Base-by-base conservation (phyloP, 2,113 vertebrate species). In the Tetraodon nigroviridis region DNA sequence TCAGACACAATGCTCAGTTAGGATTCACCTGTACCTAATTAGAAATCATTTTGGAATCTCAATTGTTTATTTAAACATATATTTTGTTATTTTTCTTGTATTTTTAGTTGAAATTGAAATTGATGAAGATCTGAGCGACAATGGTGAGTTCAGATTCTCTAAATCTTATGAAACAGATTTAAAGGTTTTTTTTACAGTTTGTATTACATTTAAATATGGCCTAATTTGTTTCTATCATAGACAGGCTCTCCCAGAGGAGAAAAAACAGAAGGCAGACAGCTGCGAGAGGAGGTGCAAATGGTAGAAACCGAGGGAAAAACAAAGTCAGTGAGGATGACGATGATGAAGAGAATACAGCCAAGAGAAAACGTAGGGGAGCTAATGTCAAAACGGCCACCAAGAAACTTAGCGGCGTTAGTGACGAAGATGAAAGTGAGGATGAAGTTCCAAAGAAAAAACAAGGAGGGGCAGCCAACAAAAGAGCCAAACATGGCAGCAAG, bases 91-190 rank as follows among this genome's bases (percentile, higher is more conserved):
- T 46, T 67, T 24, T 80, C n/a, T 66, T 84, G 13, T 76, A 42
- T 64, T 71, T 76, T 65, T 86, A 96, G 94, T 88, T 0, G 91
- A 88, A 61, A 91, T 96, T 37, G 92, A 94, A 44, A 84, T 94
- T 57, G 93, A 94, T n/a, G 91, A 75, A 32, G 86, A 92, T 20
- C 10, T 83, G 14, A 93, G 87, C 58, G 91, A 91, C 27, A 91
- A 92, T 64, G 93, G 94, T 96, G 82, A 90, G 53, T 58, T 37
- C 32, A 37, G 11, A 5, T 6, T 6, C 1, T 27, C 24, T 27
- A 14, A 68, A 52, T 18, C 42, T 60, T 15, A 48, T 14, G 0
- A 1, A 21, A 22, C 2, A 22, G 15, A 44, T 54, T 58, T n/a
- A 37, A 64, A 61, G 32, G 32, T 37, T 37, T 37, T 37, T 37